A percentile compares a stretch with the other conserved stretches of the same genome.
These are phyloP conservation scores for Tympanoctomys barrerae DNA, from an alignment of 2,797 vertebrate species.

Conservation along the genomic window DNA sequence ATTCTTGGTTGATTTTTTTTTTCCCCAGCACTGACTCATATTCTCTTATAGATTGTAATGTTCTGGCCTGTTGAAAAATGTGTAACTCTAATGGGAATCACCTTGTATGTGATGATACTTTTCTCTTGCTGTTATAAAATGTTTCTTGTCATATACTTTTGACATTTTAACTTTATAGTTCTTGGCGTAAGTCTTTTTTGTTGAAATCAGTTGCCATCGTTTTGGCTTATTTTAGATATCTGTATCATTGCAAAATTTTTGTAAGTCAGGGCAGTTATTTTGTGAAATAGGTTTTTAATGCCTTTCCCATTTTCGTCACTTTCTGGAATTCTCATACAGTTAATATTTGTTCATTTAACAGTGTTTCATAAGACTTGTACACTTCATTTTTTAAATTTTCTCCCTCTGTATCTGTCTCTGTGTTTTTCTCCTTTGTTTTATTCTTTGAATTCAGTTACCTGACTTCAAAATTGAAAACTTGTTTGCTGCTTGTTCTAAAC, in stretches of 20 bases:
- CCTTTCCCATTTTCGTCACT: neutral
- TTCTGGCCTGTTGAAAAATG: neutral
- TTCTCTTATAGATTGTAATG: no score
- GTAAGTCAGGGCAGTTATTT: neutral
- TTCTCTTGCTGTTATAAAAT: neutral
- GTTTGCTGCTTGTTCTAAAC: neutral
- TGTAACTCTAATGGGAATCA: neutral
- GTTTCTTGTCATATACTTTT: neutral
- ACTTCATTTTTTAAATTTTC: no score
- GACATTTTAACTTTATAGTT: neutral
- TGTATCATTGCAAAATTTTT: neutral
- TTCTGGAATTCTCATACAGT: neutral
- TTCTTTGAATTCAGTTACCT: neutral
- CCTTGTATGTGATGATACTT: neutral
- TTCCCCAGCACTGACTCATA: no score
- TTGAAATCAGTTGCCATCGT: neutral
- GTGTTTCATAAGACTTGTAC: neutral
- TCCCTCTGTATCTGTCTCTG: neutral
- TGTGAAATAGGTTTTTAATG: neutral
- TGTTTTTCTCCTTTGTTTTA: neutral
- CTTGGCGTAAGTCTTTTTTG: neutral
- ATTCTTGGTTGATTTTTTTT: no score
- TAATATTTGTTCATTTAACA: neutral
- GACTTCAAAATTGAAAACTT: neutral
- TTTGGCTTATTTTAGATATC: neutral